phyloP scores from a whole-genome alignment of 2,888 invertebrate species.

The Agrilus cyanescens region DNA sequence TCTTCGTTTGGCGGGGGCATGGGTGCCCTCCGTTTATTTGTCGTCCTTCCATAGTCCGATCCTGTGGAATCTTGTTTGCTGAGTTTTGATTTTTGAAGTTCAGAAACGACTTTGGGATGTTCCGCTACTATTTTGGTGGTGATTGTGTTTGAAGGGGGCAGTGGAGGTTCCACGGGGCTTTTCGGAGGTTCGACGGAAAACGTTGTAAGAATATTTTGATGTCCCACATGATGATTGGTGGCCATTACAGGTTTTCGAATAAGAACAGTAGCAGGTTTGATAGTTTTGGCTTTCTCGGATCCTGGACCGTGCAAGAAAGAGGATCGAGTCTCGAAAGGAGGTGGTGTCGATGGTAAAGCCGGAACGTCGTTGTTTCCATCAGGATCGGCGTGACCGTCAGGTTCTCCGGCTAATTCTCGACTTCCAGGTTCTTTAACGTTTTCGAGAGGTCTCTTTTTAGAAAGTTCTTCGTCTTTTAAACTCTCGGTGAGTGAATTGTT shows the following conservation, averaged over 20 bases:
- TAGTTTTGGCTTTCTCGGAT: constrained; percentile 53
- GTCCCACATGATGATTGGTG: constrained; percentile 13
- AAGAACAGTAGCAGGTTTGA: constrained; percentile 47
- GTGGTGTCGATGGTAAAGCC: constrained; percentile 56
- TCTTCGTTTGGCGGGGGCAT: constrained; percentile 55
- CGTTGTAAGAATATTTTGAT: constrained; percentile 22
- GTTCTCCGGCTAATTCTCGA: constrained; percentile 71
- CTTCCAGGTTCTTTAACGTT: constrained; percentile 35
- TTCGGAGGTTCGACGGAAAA: constrained; percentile 16
- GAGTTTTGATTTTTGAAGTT: constrained; percentile 32
- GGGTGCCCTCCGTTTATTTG: constrained; percentile 65
- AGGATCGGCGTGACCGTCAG: constrained; percentile 77
- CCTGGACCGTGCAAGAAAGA: constrained; percentile 57
- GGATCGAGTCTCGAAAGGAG: constrained; percentile 45
- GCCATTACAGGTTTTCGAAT: constrained; percentile 23
- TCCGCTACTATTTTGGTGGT: constrained; percentile 4
- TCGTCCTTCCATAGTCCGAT: constrained; percentile 30
- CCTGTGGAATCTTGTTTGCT: constrained; percentile 47
- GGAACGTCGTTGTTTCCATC: constrained; percentile 58
- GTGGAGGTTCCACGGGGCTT: not conserved
- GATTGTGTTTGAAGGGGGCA: no score
- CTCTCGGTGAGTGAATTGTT: constrained; percentile 9
- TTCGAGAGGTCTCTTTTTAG: not conserved
- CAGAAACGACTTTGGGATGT: constrained; percentile 8
- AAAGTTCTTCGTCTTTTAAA: constrained; percentile 4